These are phyloP conservation scores for Cettia cetti DNA, from an alignment of 2,113 vertebrate species.

Conservation along the genomic window DNA sequence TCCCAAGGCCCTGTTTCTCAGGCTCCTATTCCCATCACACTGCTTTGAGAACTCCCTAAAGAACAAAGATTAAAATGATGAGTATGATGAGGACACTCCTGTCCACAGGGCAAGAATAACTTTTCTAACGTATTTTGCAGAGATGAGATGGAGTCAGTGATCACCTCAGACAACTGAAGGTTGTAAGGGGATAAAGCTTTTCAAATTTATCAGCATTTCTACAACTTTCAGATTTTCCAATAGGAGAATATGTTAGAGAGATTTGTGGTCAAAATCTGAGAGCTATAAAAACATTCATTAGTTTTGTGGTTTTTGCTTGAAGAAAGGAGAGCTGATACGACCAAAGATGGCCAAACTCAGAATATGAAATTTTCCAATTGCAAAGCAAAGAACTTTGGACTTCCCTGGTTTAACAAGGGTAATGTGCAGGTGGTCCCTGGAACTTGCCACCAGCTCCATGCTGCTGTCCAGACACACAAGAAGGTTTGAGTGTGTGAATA, in stretches of 20 bases:
- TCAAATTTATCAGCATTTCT: neutral
- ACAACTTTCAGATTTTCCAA: neutral
- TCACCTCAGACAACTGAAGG: neutral
- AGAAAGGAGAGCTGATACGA: neutral
- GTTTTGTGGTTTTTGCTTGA: accelerated
- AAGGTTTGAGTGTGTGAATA: neutral
- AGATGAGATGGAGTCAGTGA: neutral
- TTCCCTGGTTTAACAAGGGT: neutral
- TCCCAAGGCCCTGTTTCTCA: neutral
- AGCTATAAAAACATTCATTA: neutral
- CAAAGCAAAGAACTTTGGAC: neutral
- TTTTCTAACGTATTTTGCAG: neutral
- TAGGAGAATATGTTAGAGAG: neutral
- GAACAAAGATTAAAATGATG: neutral
- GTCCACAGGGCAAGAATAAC: neutral
- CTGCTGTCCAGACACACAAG: neutral
- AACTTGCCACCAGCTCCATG: neutral
- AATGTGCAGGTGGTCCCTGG: neutral
- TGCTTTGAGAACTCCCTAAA: neutral
- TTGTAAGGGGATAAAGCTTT: neutral
- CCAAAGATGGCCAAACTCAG: neutral
- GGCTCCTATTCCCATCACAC: neutral
- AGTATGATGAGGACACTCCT: neutral
- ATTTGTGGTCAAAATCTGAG: neutral
- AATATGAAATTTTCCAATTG: neutral